Evolutionary conservation across 2,888 invertebrate species (phyloP).

Genomic region (Trachelus troglodyta): DNA sequence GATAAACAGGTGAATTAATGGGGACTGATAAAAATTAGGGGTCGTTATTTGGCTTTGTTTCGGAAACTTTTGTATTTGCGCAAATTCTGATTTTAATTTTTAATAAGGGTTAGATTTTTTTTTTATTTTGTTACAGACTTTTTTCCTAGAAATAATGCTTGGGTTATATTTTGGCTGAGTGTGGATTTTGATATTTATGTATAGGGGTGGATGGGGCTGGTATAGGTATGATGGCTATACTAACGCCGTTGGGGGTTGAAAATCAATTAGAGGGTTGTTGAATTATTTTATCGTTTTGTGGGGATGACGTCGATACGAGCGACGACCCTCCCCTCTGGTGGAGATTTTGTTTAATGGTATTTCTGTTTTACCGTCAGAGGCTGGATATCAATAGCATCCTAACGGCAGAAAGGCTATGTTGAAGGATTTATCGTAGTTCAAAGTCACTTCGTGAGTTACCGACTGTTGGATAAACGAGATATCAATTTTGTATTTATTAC

Average conservation of each 20-base stretch:
- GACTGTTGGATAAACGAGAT: neutral
- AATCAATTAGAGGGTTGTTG: neutral
- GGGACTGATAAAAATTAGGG: neutral
- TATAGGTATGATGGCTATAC: neutral
- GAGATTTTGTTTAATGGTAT: neutral
- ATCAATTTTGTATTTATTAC: neutral
- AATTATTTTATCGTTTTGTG: neutral
- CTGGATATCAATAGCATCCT: neutral
- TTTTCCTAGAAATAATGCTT: no score
- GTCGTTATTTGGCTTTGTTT: neutral
- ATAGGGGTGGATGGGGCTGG: neutral
- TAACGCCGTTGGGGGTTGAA: neutral
- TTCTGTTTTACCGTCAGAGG: neutral
- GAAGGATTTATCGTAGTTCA: neutral
- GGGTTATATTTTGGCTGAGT: neutral
- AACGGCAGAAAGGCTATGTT: neutral
- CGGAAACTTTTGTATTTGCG: neutral
- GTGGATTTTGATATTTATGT: neutral
- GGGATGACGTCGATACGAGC: neutral
- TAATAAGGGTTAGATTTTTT: neutral
- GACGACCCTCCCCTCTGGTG: neutral
- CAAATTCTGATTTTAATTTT: neutral
- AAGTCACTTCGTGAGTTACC: neutral
- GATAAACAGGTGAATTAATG: neutral
- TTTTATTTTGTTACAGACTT: neutral